These are phyloP conservation scores for Loripinus fragilis DNA, from an alignment of 2,888 invertebrate genomes.

Conservation along the genomic window DNA sequence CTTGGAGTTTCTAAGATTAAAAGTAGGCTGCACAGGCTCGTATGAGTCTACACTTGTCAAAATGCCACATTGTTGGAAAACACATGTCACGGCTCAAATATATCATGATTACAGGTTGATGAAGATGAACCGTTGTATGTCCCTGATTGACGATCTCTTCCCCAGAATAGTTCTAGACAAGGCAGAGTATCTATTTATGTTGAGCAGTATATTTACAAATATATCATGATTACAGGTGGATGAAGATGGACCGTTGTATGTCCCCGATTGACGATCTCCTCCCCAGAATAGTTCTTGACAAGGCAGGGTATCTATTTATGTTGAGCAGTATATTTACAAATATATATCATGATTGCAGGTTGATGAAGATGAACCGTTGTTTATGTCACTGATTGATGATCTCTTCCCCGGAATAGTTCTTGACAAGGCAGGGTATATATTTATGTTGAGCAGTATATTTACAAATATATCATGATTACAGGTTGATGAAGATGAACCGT, in stretches of 20 bases:
- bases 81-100: too few relatives aligned
- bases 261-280: constrained; percentile 97
- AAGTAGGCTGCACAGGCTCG: too few relatives aligned
- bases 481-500: constrained; percentile 96
- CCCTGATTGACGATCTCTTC: constrained; percentile 96
- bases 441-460: too few relatives aligned
- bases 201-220: too few relatives aligned
- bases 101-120: constrained; percentile 85
- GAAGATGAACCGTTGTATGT: constrained; percentile 99
- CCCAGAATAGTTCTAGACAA: constrained; percentile 97
- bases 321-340: too few relatives aligned
- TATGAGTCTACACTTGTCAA: too few relatives aligned
- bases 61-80: too few relatives aligned
- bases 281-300: constrained; percentile 96
- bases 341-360: constrained; percentile 66
- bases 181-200: constrained; percentile 93
- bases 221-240: constrained; percentile 85
- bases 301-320: constrained; percentile 95
- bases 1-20: too few relatives aligned
- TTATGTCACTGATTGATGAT: constrained; percentile 97
- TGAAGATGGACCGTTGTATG: constrained; percentile 98
- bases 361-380: constrained; percentile 99
- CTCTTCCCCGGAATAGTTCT: constrained; percentile 97
- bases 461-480: constrained; percentile 43
- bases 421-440: constrained; percentile 95